Conservation (phyloP, 2,888 invertebrate species). For the Anorthoa munda region DNA sequence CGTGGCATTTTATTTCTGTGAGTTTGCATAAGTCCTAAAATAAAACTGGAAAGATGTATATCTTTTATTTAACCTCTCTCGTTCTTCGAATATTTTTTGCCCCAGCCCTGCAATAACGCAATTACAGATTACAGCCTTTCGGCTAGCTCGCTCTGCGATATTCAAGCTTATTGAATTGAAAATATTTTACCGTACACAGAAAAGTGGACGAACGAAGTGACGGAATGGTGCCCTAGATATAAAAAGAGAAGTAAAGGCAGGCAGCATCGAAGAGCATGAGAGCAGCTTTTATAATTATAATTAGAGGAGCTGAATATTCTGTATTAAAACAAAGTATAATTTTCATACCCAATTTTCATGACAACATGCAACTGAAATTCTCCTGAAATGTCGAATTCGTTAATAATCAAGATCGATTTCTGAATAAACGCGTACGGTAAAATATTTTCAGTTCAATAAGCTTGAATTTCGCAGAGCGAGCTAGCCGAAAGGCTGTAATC, state of each 20-base stretch:
- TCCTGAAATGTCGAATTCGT: not conserved
- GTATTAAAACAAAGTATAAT: not conserved
- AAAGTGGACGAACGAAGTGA: no score
- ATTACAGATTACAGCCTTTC: conserved; percentile 2
- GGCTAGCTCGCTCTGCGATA: not conserved
- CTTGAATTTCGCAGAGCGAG: not conserved
- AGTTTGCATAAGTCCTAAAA: not conserved
- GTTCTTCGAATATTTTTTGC: not conserved
- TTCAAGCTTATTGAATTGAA: not conserved
- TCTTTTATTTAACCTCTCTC: conserved; percentile 15
- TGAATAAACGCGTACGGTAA: not conserved
- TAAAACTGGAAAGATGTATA: conserved; percentile 1
- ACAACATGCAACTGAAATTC: no score
- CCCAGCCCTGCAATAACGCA: not conserved
- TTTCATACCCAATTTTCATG: not conserved
- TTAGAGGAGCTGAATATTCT: not conserved
- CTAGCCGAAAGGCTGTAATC: not conserved
- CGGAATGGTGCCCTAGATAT: no score
- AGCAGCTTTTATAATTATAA: no score
- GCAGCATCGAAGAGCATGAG: no score
- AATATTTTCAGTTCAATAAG: not conserved
- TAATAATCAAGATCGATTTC: not conserved
- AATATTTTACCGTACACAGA: not conserved
- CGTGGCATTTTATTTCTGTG: conserved; percentile 10
- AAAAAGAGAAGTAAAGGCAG: no score